These are phyloP conservation scores for Plagodis dolabraria DNA, from an alignment of 2,888 invertebrate genomes.

Conservation along the genomic window DNA sequence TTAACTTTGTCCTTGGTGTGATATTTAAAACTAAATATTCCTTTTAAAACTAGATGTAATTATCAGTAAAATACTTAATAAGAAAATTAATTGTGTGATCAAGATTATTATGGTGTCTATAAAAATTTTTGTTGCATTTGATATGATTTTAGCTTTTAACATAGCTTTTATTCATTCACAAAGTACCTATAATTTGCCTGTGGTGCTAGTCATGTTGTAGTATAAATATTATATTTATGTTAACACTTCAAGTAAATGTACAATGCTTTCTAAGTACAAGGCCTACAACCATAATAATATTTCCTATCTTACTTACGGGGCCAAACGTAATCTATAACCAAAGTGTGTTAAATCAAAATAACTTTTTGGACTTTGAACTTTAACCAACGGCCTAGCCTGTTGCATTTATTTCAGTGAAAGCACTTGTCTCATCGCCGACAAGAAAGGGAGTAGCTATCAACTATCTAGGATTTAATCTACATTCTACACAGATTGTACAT, in stretches of 20 bases:
- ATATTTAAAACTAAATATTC: conserved; percentile 33
- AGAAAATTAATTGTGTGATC: neutral
- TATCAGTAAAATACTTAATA: conserved; percentile 23
- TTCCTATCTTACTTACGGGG: conserved; percentile 16
- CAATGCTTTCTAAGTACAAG: conserved; percentile 12
- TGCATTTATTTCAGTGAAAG: conserved; percentile 1
- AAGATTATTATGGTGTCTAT: conserved; percentile 7
- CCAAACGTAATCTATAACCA: conserved; percentile 17
- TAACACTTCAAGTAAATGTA: conserved; percentile 1
- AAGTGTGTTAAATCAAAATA: neutral
- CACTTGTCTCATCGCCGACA: too few species aligned
- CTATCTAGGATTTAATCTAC: too few species aligned
- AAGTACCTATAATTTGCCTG: conserved; percentile 42
- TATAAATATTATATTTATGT: conserved; percentile 5
- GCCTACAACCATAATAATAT: conserved; percentile 10
- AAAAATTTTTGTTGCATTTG: conserved; percentile 39
- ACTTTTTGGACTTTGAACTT: neutral
- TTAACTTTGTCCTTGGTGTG: conserved; percentile 28
- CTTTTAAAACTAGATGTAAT: conserved; percentile 22
- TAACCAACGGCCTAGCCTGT: conserved; percentile 17
- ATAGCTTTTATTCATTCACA: conserved; percentile 25
- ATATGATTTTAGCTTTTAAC: conserved; percentile 37
- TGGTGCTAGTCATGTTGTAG: conserved; percentile 56
- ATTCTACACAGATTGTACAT: too few species aligned
- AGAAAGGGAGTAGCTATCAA: too few species aligned